Percentiles rank a stretch among this genome's conserved stretches.
Conservation (phyloP, 2,888 invertebrate genomes). For the Anthophora plumipes region DNA sequence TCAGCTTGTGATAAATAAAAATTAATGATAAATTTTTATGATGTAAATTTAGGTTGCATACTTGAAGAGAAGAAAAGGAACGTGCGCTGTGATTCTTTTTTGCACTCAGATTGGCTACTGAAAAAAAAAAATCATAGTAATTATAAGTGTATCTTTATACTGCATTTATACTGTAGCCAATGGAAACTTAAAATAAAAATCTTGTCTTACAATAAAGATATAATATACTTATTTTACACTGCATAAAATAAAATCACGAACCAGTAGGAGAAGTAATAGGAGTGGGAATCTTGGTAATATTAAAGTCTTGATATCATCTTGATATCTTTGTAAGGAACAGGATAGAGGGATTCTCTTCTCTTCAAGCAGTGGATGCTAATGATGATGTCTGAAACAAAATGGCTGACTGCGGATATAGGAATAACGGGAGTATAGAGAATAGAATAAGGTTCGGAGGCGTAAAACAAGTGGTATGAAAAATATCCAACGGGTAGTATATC, state of each 20-base stretch:
- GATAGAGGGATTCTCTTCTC: constrained; percentile 2
- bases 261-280: too few relatives aligned
- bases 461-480: background rate
- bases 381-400: constrained; percentile 7
- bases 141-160: background rate
- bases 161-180: background rate
- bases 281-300: too few relatives aligned
- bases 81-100: too few relatives aligned
- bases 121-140: background rate
- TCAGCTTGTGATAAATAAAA: background rate
- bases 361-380: background rate
- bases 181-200: background rate
- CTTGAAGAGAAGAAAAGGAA: constrained; percentile 21
- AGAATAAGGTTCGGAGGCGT: background rate
- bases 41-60: too few relatives aligned
- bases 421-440: background rate
- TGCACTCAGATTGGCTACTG: too few relatives aligned
- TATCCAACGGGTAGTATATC: background rate
- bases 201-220: too few relatives aligned
- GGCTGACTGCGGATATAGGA: background rate
- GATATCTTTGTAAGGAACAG: background rate
- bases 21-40: background rate
- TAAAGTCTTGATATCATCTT: background rate
- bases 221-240: background rate
- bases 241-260: too few relatives aligned